phyloP scores from a whole-genome alignment of 2,888 invertebrate genomes.

The Eupithecia insigniata region DNA sequence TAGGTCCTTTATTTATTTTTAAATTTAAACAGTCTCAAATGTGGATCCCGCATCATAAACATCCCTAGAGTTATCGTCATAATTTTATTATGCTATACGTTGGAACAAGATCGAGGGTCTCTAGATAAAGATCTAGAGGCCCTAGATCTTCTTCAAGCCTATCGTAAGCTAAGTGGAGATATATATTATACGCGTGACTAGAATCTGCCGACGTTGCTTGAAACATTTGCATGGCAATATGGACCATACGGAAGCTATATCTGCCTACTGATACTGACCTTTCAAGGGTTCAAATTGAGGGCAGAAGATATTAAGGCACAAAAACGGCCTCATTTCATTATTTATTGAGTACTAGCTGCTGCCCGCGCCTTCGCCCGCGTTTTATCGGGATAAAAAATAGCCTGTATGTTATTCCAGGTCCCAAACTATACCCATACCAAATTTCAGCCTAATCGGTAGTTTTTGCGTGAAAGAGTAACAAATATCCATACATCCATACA shows the following conservation, averaged over 20 bases:
- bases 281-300: constrained; percentile 2
- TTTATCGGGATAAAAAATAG: no score
- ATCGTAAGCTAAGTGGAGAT: constrained; percentile 3
- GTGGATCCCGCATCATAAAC: no score
- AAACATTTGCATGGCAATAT: constrained; percentile 6
- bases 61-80: not conserved
- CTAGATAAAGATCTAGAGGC: not conserved
- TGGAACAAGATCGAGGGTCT: no score
- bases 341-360: not conserved
- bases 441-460: no score
- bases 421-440: no score
- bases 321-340: not conserved
- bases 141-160: constrained; percentile 4
- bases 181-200: constrained; percentile 5
- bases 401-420: no score
- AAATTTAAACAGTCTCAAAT: no score
- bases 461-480: no score
- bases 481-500: no score
- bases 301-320: constrained; percentile 1
- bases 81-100: not conserved
- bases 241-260: not conserved
- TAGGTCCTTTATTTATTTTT: no score
- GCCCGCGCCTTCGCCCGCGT: no score
- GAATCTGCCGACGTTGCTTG: not conserved
- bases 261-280: not conserved